Percentiles rank a stretch among this genome's conserved stretches.
phyloP scores from a whole-genome alignment of 1,140 invertebrate genomes.

The Patella vulgata region DNA sequence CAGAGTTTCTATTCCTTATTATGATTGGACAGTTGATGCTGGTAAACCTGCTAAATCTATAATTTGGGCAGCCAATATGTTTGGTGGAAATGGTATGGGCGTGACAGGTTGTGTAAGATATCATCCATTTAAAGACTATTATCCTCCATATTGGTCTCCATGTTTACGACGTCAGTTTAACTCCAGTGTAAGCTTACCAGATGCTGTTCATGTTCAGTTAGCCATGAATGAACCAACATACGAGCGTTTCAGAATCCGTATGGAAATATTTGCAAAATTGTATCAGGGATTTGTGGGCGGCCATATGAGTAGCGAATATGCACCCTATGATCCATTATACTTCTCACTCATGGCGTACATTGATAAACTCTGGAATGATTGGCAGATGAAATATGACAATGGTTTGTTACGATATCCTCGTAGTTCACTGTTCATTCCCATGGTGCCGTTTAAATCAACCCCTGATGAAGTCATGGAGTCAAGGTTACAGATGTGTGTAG shows the following conservation, averaged over 20 bases:
- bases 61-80: slow-evolving; percentile 49
- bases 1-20: slow-evolving; percentile 52
- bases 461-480: slow-evolving; percentile 52
- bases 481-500: slow-evolving; percentile 49
- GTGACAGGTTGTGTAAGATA: slow-evolving; percentile 46
- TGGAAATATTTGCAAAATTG: slow-evolving; percentile 43
- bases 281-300: slow-evolving; percentile 53
- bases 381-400: slow-evolving; percentile 44
- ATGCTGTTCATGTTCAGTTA: slow-evolving; percentile 51
- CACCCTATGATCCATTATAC: slow-evolving; percentile 53
- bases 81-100: slow-evolving; percentile 52
- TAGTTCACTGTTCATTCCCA: slow-evolving; percentile 36
- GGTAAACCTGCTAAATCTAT: slow-evolving; percentile 41
- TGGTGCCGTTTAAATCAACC: slow-evolving; percentile 48
- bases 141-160: slow-evolving; percentile 44
- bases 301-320: slow-evolving; percentile 47
- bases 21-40: slow-evolving; percentile 57
- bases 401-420: slow-evolving; percentile 37
- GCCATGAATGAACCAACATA: slow-evolving; percentile 43
- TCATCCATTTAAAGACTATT: slow-evolving; percentile 53
- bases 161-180: slow-evolving; percentile 52
- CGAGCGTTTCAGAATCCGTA: slow-evolving; percentile 41
- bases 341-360: slow-evolving; percentile 50
- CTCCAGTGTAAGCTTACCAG: slow-evolving; percentile 41
- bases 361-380: slow-evolving; percentile 54